phyloP scores from a whole-genome alignment of 1,140 invertebrate species.

The Myzus persicae region DNA sequence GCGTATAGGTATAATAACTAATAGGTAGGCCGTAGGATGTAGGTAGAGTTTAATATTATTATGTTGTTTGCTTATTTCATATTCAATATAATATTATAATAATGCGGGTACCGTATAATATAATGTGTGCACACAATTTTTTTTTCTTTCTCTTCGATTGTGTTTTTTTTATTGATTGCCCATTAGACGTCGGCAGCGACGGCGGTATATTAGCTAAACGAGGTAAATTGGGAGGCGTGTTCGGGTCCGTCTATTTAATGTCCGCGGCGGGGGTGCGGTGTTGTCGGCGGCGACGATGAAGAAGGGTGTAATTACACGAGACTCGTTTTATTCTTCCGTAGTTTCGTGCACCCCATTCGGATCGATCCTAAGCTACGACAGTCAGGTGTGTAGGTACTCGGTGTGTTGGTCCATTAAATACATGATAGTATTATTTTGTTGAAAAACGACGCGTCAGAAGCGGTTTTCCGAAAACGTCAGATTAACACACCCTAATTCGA shows the following conservation, averaged over 20 bases:
- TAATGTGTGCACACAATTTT: background rate
- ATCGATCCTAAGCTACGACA: background rate
- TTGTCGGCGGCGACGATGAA: background rate
- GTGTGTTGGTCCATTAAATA: background rate
- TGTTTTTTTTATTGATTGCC: slow-evolving; percentile 27
- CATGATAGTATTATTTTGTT: background rate
- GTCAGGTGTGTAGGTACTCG: background rate
- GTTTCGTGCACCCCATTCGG: background rate
- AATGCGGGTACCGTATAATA: slow-evolving; percentile 13
- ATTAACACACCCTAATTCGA: slow-evolving; percentile 41
- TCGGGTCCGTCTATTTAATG: slow-evolving; percentile 32
- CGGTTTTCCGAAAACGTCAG: slow-evolving; percentile 30
- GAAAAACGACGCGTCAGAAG: slow-evolving; percentile 29
- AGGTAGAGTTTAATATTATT: too few species aligned
- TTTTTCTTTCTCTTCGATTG: background rate
- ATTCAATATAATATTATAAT: background rate
- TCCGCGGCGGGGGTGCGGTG: background rate
- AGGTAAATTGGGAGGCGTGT: slow-evolving; percentile 34
- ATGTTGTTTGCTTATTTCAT: background rate
- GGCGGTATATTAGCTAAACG: slow-evolving; percentile 33
- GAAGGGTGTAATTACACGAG: slow-evolving; percentile 8
- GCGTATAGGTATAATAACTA: background rate
- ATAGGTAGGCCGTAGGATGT: too few species aligned
- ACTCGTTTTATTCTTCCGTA: background rate
- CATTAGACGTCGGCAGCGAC: slow-evolving; percentile 19